Evolutionary conservation across 2,113 vertebrate species (phyloP).

Genomic region (Pelodiscus sinensis): DNA sequence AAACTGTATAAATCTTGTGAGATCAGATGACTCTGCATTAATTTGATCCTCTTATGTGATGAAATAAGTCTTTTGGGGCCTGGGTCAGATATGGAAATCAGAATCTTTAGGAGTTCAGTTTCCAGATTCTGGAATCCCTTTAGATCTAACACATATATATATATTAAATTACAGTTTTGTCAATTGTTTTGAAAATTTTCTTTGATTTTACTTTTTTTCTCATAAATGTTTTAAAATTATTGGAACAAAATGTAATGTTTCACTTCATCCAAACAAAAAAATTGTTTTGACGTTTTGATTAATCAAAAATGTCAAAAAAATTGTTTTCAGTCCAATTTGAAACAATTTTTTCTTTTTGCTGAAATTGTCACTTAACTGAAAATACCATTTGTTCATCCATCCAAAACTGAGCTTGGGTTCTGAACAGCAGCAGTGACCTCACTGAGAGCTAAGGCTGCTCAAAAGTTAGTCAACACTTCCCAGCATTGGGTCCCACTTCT

Average conservation of each 20-base stretch:
- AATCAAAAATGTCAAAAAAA: background rate
- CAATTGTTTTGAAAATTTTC: background rate
- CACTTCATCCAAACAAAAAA: background rate
- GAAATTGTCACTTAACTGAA: background rate
- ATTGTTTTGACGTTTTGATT: background rate
- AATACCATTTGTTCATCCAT: too few relatives aligned
- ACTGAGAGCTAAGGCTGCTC: background rate
- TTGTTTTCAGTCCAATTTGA: background rate
- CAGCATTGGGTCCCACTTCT: background rate
- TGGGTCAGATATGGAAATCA: background rate
- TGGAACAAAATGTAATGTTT: background rate
- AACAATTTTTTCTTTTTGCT: background rate
- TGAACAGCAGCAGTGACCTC: background rate
- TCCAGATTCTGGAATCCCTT: background rate
- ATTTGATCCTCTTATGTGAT: background rate
- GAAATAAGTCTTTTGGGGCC: background rate
- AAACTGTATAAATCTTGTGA: background rate
- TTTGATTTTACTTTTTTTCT: background rate
- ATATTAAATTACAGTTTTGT: background rate
- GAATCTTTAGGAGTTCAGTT: background rate
- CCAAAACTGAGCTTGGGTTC: background rate
- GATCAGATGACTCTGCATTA: background rate
- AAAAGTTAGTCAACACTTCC: background rate
- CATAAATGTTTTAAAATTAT: too few relatives aligned
- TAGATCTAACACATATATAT: background rate